phyloP scores from a whole-genome alignment of 2,888 invertebrate species.

The Apotomis betuletana region DNA sequence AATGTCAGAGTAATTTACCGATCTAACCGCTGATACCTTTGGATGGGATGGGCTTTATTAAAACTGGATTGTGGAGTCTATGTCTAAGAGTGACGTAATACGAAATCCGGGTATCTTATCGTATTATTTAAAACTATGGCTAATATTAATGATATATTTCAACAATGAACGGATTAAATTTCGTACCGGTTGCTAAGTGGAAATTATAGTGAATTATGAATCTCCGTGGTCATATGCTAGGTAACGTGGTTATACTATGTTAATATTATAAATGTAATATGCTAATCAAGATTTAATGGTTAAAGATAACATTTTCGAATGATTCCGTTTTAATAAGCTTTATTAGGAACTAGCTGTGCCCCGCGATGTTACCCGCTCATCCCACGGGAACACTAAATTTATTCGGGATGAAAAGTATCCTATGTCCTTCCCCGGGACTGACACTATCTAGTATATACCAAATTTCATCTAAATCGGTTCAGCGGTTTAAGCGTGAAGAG shows the following conservation, averaged over 20 bases:
- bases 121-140: background rate
- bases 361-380: too few relatives aligned
- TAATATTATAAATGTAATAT: background rate
- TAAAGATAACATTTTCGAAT: background rate
- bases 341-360: too few relatives aligned
- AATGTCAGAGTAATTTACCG: conserved; percentile 7
- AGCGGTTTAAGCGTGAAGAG: too few relatives aligned
- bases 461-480: too few relatives aligned
- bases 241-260: background rate
- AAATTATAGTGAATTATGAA: background rate
- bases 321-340: background rate
- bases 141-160: too few relatives aligned
- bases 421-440: too few relatives aligned
- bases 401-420: too few relatives aligned
- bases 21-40: background rate
- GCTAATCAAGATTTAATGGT: background rate
- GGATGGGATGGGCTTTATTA: background rate
- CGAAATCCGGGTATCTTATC: conserved; percentile 3
- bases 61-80: background rate
- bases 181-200: conserved; percentile 2
- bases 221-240: background rate
- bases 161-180: background rate
- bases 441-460: too few relatives aligned
- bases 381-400: too few relatives aligned
- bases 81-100: conserved; percentile 9